Conservation (phyloP, 1,140 invertebrate genomes). For the Drosophila arawakana region DNA sequence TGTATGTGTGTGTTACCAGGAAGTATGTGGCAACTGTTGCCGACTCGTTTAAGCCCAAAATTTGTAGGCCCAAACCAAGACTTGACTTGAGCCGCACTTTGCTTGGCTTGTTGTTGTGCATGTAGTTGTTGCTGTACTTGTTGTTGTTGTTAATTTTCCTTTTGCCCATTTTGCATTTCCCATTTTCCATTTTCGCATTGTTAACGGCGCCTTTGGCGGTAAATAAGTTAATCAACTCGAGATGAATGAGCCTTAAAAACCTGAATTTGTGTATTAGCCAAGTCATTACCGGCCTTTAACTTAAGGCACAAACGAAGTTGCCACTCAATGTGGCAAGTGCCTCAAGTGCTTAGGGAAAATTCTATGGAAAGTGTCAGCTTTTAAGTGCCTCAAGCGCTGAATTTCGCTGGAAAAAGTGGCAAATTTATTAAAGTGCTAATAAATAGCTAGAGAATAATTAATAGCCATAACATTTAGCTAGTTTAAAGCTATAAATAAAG, state of each 20-base stretch:
- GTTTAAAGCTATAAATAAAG: no score
- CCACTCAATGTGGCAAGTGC: background rate
- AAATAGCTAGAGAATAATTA: no score
- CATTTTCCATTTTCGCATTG: slow-evolving; percentile 10
- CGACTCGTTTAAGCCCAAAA: slow-evolving; percentile 3
- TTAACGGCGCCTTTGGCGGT: slow-evolving; percentile 18
- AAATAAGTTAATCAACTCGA: slow-evolving; percentile 29
- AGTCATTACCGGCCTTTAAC: background rate
- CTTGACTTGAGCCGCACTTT: slow-evolving; percentile 5
- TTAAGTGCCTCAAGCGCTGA: background rate
- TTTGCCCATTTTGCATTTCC: slow-evolving; percentile 9
- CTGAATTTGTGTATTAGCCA: background rate
- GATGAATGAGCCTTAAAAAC: slow-evolving; percentile 16
- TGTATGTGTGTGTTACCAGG: slow-evolving; percentile 24
- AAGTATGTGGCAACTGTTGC: slow-evolving; percentile 14
- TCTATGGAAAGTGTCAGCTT: background rate
- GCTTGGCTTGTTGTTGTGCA: slow-evolving; percentile 1
- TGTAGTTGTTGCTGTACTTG: slow-evolving; percentile 8
- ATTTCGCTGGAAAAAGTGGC: no score
- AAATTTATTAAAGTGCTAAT: no score
- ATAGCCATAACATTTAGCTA: no score
- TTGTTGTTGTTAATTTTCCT: background rate
- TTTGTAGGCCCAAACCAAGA: background rate
- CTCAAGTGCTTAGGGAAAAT: background rate
- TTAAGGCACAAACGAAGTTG: slow-evolving; percentile 1